Percentiles rank a stretch among this genome's conserved stretches.
phyloP scores from a whole-genome alignment of 2,113 vertebrate genomes.

The Chaetops frenatus region DNA sequence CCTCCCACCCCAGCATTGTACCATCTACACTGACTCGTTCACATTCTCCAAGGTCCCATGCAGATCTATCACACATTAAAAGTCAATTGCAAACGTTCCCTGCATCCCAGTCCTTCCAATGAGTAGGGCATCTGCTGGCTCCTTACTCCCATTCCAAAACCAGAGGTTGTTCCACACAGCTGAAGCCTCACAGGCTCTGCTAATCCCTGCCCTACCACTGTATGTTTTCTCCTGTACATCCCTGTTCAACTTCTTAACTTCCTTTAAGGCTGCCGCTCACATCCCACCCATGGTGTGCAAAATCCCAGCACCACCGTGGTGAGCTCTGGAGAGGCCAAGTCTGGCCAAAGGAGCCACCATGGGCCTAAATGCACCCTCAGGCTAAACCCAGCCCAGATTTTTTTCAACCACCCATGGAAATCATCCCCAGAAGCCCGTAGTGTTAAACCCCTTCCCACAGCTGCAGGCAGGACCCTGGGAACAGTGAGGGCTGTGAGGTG shows the following conservation, averaged over 20 bases:
- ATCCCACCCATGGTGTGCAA: background rate
- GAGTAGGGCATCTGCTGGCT: background rate
- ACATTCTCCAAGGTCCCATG: accelerated
- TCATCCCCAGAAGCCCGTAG: accelerated
- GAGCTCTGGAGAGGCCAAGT: background rate
- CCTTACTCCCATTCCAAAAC: background rate
- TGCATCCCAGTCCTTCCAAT: background rate
- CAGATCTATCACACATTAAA: background rate
- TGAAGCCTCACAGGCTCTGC: background rate
- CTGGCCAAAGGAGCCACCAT: accelerated
- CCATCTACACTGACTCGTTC: background rate
- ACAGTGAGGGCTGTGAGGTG: accelerated
- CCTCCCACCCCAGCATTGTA: background rate
- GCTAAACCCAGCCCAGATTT: background rate
- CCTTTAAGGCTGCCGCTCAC: background rate
- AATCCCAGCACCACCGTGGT: accelerated
- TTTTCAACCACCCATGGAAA: background rate
- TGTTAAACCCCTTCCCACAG: background rate
- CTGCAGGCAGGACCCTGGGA: background rate
- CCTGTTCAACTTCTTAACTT: background rate
- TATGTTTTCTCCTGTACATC: background rate
- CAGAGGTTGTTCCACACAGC: background rate
- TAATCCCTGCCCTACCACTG: background rate
- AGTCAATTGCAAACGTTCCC: background rate
- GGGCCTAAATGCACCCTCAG: background rate